These are phyloP conservation scores for Argyrosomus japonicus DNA, from an alignment of 2,113 vertebrate species.

Conservation along the genomic window DNA sequence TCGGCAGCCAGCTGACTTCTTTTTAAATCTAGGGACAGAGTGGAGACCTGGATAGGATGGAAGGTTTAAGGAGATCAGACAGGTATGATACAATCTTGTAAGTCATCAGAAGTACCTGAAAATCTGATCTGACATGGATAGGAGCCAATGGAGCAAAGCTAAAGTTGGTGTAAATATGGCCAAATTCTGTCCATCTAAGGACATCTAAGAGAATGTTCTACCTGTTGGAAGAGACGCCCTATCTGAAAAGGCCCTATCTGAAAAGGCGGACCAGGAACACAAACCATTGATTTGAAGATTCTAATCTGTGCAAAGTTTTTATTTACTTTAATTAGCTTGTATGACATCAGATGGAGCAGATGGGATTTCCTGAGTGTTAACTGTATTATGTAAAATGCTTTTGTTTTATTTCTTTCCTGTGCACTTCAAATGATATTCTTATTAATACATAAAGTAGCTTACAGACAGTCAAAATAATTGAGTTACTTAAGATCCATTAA, in stretches of 20 bases:
- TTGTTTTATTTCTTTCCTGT: not conserved
- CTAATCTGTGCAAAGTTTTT: slow-evolving; percentile 23
- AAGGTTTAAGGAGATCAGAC: not conserved
- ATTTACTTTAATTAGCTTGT: not conserved
- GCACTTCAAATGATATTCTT: not conserved
- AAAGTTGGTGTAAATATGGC: no score
- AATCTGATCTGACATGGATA: no score
- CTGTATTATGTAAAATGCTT: no score
- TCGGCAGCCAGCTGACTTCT: not conserved
- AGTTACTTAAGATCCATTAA: not conserved
- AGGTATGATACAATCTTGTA: not conserved
- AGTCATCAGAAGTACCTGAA: no score
- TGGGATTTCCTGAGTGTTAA: no score
- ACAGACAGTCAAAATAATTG: not conserved
- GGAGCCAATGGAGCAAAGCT: no score
- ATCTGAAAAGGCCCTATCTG: no score
- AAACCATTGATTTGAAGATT: not conserved
- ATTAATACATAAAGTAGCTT: not conserved
- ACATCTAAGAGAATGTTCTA: no score
- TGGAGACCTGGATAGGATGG: not conserved
- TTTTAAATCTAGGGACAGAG: not conserved
- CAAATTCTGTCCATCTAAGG: not conserved
- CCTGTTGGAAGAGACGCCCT: no score
- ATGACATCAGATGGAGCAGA: not conserved
- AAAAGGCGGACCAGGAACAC: no score